phyloP scores from a whole-genome alignment of 1,140 invertebrate genomes.

The Calephelis virginiensis region DNA sequence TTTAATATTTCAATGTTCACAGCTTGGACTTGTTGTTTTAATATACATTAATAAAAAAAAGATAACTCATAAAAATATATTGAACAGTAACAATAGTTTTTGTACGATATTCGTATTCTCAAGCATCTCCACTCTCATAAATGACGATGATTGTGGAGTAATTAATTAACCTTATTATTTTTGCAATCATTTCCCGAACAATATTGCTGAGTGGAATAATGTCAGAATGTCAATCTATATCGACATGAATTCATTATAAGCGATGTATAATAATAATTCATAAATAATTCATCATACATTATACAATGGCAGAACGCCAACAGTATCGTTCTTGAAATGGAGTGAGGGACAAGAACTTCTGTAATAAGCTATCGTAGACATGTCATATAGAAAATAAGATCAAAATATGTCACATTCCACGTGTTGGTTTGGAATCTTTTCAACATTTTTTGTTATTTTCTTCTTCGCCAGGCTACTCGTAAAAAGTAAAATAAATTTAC shows the following conservation, averaged over 20 bases:
- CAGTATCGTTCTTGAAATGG: conserved; percentile 19
- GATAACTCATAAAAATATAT: too few relatives aligned
- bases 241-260: conserved; percentile 36
- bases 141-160: neutral
- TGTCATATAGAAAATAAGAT: neutral
- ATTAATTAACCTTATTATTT: conserved; percentile 14
- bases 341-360: neutral
- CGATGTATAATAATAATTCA: conserved; percentile 30
- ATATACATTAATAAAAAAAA: too few relatives aligned
- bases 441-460: too few relatives aligned
- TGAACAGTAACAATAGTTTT: too few relatives aligned
- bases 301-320: conserved; percentile 35
- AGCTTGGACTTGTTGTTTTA: too few relatives aligned
- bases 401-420: neutral
- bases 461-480: too few relatives aligned
- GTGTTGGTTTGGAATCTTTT: too few relatives aligned
- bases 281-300: conserved; percentile 38
- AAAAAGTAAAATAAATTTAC: too few relatives aligned
- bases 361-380: conserved; percentile 8
- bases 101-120: too few relatives aligned
- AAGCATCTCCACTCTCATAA: neutral
- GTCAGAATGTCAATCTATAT: conserved; percentile 20
- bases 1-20: too few relatives aligned
- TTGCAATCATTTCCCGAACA: conserved; percentile 10
- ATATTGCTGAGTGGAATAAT: conserved; percentile 17